A percentile compares a stretch with the other conserved stretches of the same genome.
Conservation (phyloP, 2,888 invertebrate genomes). For the Drosophila pseudotakahashii region DNA sequence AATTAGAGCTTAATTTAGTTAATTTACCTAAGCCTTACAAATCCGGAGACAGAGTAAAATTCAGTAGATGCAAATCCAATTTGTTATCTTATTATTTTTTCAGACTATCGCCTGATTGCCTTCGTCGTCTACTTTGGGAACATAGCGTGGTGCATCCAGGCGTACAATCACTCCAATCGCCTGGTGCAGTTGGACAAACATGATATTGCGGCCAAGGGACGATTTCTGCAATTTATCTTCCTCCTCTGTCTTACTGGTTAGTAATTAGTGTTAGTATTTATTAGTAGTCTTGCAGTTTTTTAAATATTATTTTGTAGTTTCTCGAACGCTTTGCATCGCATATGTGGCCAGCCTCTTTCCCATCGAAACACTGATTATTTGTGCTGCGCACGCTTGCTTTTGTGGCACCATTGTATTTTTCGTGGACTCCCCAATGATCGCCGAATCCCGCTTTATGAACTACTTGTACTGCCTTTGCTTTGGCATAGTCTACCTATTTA, state of each 20-base stretch:
- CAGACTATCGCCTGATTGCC: slow-evolving; percentile 50
- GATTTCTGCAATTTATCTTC: slow-evolving; percentile 57
- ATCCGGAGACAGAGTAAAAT: too few relatives aligned
- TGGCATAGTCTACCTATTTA: slow-evolving; percentile 62
- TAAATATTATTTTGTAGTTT: slow-evolving; percentile 31
- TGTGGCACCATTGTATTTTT: slow-evolving; percentile 51
- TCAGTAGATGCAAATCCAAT: too few relatives aligned
- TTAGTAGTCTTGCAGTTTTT: too few relatives aligned
- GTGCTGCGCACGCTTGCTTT: slow-evolving; percentile 45
- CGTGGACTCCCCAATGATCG: slow-evolving; percentile 54
- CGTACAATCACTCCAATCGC: slow-evolving; percentile 66
- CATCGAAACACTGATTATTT: slow-evolving; percentile 43
- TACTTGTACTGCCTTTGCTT: slow-evolving; percentile 61
- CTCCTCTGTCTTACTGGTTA: slow-evolving; percentile 59
- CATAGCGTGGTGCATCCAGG: slow-evolving; percentile 58
- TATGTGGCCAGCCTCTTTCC: slow-evolving; percentile 61
- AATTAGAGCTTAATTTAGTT: too few relatives aligned
- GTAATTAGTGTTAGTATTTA: neutral
- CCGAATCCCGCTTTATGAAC: slow-evolving; percentile 33
- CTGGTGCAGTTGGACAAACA: slow-evolving; percentile 61
- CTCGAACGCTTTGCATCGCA: slow-evolving; percentile 57
- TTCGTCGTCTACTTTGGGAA: slow-evolving; percentile 58
- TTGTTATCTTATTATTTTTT: neutral
- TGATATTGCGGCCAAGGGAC: slow-evolving; percentile 56
- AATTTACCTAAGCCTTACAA: neutral